These are phyloP conservation scores for Gopherus evgoodei DNA, from an alignment of 2,113 vertebrate genomes.

Conservation along the genomic window DNA sequence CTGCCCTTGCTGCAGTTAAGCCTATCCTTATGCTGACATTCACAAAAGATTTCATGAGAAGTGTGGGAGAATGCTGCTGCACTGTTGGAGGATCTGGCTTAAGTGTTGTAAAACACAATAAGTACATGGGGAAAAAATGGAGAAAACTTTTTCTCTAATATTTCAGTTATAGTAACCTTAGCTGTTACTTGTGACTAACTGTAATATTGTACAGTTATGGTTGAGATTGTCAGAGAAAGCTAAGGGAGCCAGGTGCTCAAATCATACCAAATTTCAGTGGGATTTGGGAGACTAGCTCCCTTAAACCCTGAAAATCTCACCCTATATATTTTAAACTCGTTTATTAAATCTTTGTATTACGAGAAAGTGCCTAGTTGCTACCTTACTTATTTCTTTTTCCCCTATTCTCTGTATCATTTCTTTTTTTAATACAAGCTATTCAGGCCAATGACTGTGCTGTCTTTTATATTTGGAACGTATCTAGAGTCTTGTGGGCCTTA, in stretches of 20 bases:
- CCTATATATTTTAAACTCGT: too few species aligned
- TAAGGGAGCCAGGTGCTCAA: too few species aligned
- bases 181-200: background rate
- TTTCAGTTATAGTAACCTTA: background rate
- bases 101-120: background rate
- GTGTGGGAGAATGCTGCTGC: background rate
- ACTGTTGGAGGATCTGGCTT: background rate
- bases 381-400: too few species aligned
- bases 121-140: background rate
- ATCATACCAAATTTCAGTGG: too few species aligned
- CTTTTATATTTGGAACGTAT: background rate
- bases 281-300: too few species aligned
- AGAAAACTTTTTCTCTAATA: background rate
- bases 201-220: background rate
- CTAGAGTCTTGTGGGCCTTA: background rate
- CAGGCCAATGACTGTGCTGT: background rate
- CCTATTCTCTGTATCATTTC: too few species aligned
- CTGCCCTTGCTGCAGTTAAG: too few species aligned
- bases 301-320: too few species aligned
- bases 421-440: background rate
- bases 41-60: background rate
- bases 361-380: too few species aligned
- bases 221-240: too few species aligned
- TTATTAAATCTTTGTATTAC: too few species aligned
- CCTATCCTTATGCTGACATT: background rate